These are phyloP conservation scores for Myodes glareolus DNA, from an alignment of 2,113 vertebrate species.

Conservation along the genomic window DNA sequence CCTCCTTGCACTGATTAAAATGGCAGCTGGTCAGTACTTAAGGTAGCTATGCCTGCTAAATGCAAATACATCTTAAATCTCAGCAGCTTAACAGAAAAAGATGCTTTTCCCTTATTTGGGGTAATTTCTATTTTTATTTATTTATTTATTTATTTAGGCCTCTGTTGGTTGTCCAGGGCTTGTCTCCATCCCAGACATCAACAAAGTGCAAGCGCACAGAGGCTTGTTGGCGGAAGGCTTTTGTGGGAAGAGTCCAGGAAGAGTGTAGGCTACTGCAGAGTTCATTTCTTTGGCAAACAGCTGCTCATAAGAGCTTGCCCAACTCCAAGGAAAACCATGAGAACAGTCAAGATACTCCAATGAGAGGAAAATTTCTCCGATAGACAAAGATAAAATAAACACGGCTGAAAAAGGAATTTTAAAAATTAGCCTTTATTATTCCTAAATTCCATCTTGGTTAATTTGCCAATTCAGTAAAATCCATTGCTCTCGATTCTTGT, in stretches of 20 bases:
- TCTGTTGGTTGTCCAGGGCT: background rate
- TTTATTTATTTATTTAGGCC: too few relatives aligned
- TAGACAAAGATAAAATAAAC: background rate
- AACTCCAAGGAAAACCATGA: constrained; percentile 30
- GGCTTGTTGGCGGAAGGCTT: background rate
- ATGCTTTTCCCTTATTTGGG: background rate
- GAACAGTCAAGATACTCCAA: background rate
- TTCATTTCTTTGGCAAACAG: background rate
- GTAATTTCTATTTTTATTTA: background rate
- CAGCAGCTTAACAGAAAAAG: background rate
- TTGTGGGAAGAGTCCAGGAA: background rate
- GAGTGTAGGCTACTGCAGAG: background rate
- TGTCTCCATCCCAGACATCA: background rate
- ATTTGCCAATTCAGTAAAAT: background rate
- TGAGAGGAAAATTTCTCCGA: background rate
- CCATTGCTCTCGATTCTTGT: background rate
- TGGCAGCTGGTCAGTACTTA: background rate
- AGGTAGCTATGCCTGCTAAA: background rate
- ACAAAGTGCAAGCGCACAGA: background rate
- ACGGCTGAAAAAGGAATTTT: background rate
- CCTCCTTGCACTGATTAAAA: background rate
- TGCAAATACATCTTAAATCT: constrained; percentile 17
- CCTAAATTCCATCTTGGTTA: background rate
- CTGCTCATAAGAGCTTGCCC: background rate
- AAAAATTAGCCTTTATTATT: constrained; percentile 1